Evolutionary conservation across 2,113 vertebrate species (phyloP), one percentile per base, ranked within the genome.

Genomic region (Aphyosemion australe): DNA sequence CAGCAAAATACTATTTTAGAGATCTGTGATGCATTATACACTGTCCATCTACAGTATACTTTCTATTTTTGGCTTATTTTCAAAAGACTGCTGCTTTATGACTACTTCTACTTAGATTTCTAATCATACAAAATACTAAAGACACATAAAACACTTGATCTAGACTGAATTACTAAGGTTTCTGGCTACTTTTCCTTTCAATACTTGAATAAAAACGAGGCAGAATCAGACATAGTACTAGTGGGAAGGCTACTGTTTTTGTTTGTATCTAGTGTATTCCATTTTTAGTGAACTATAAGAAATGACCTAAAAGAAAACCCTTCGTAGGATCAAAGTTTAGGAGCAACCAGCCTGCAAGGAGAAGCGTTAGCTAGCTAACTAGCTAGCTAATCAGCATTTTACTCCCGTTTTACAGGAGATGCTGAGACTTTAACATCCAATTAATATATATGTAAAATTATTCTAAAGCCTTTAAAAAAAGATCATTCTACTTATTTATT

Each of bases 341-440:
- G 80, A 87, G 83, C 83, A 88, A 72, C 84, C 69, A 68, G 61
- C 81, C 82, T 87, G 76, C 64, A 75, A 21, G 37, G 76, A 89
- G 88, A 77, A 84, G 84, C 74, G 84, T 73, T 88, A 91, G 85
- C 82, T 26, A 26, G 26, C 26, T 26, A 26, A 26, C 80, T 92
- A 92, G 86, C 87, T 80, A 89, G 84, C 83, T 76, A 79, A 83
- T 88, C 87, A 87, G 89, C 82, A 60, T 83, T 89, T 90, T 91
- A 90, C 90, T 92, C 89, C 89, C 75, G 70, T 93, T 93, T 92
- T 91, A 93, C 86, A 92, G 90, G 90, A 91, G 91, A 90, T 74
- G 89, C 89, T 91, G 20, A 83, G 76, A 84, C 82, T 76, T 87
- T 80, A 74, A 87, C 86, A 89, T 71, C 83, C 79, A 88, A 90